A percentile compares a stretch with the other conserved stretches of the same genome.
Evolutionary conservation across 2,888 invertebrate species (phyloP).

Genomic region (Candidula unifasciata): DNA sequence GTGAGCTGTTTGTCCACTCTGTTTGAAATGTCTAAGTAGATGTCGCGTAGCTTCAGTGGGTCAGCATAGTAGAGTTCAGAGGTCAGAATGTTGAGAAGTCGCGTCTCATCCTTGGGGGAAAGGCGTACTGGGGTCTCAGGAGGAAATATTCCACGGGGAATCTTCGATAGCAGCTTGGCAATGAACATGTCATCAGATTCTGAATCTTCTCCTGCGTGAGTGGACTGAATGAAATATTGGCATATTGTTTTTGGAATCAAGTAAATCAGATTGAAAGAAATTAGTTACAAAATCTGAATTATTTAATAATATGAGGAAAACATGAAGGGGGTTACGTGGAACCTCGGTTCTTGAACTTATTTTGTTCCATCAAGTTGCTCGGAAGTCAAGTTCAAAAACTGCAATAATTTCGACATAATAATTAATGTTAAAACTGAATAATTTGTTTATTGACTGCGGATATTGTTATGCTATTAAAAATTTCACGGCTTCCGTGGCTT

Average conservation of each 20-base stretch:
- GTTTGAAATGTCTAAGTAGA: constrained; percentile 70
- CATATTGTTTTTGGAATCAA: neutral
- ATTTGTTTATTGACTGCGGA: too few relatives aligned
- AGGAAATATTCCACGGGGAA: constrained; percentile 64
- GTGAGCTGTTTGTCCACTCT: constrained; percentile 64
- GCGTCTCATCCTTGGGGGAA: constrained; percentile 61
- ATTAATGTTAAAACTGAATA: too few relatives aligned
- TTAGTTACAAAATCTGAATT: neutral
- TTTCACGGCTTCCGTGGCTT: too few relatives aligned
- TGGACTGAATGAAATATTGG: neutral
- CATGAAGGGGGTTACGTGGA: too few relatives aligned
- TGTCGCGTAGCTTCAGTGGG: constrained; percentile 62
- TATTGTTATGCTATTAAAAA: too few relatives aligned
- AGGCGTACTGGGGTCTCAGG: constrained; percentile 64
- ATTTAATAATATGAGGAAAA: neutral
- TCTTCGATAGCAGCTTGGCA: constrained; percentile 53
- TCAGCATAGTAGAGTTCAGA: constrained; percentile 63
- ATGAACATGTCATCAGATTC: constrained; percentile 40
- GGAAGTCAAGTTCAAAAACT: too few relatives aligned
- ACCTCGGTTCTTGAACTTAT: too few relatives aligned
- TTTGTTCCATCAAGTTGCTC: too few relatives aligned
- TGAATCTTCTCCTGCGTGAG: neutral
- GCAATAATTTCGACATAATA: too few relatives aligned
- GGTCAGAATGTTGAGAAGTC: constrained; percentile 62
- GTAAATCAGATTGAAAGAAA: too few relatives aligned